Evolutionary conservation across 2,113 vertebrate genomes (phyloP).

Genomic region (Pollachius pollachius): DNA sequence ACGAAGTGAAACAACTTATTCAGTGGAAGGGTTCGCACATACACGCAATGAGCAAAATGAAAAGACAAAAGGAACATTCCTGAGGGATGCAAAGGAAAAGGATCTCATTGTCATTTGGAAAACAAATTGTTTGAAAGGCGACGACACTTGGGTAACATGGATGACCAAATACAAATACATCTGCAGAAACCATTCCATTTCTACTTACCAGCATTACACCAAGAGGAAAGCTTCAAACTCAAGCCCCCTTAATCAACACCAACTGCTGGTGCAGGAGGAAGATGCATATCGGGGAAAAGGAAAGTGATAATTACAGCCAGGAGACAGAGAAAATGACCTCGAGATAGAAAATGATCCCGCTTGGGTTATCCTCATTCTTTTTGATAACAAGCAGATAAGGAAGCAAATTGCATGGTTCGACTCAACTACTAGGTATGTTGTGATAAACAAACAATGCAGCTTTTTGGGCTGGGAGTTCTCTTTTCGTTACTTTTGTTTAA

Average conservation of each 20-base stretch:
- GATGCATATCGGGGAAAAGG: no score
- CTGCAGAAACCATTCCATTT: not conserved
- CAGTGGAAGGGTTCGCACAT: not conserved
- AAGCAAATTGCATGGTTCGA: constrained; percentile 55
- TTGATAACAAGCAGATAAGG: constrained; percentile 50
- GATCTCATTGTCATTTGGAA: constrained; percentile 43
- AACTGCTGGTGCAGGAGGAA: no score
- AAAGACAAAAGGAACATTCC: constrained; percentile 28
- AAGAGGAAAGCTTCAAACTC: no score
- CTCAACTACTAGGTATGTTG: constrained; percentile 33
- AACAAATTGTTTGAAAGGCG: constrained; percentile 40
- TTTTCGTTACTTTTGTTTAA: no score
- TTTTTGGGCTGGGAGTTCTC: not conserved
- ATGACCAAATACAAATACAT: constrained; percentile 20
- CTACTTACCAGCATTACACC: no score
- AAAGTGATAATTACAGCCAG: no score
- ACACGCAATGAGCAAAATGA: not conserved
- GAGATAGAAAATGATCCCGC: constrained; percentile 29
- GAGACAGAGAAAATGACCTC: no score
- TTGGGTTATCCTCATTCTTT: constrained; percentile 19
- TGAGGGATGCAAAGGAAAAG: constrained; percentile 40
- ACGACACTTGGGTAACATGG: constrained; percentile 28
- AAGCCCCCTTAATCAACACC: no score
- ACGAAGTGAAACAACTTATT: no score
- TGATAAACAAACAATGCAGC: constrained; percentile 47